Evolutionary conservation across 2,888 invertebrate species (phyloP).

Genomic region (Drosophila mercatorum): DNA sequence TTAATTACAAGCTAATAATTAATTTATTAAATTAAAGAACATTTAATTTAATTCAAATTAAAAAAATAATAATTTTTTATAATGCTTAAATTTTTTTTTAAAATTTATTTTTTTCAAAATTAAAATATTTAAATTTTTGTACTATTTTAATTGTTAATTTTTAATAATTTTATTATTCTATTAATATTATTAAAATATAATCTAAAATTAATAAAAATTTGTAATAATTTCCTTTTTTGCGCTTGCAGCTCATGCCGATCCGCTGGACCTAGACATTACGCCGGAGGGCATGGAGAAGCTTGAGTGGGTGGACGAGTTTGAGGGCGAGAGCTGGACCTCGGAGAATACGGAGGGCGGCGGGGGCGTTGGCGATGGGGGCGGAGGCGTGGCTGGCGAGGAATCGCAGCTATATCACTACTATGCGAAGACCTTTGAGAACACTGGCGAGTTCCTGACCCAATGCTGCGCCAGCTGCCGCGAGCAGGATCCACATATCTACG

Average conservation of each 20-base stretch:
- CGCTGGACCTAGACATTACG: slow-evolving; percentile 84
- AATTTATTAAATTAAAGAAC: too few relatives aligned
- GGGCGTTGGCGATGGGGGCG: slow-evolving; percentile 9
- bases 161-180: too few relatives aligned
- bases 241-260: slow-evolving; percentile 57
- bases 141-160: too few relatives aligned
- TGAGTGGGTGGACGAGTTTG: slow-evolving; percentile 91
- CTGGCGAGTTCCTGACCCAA: slow-evolving; percentile 85
- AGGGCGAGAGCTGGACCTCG: slow-evolving; percentile 71
- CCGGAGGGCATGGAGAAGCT: slow-evolving; percentile 88
- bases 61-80: too few relatives aligned
- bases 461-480: slow-evolving; percentile 79
- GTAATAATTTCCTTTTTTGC: too few relatives aligned
- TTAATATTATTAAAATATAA: too few relatives aligned
- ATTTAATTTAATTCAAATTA: too few relatives aligned
- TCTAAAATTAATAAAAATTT: too few relatives aligned
- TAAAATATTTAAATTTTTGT: too few relatives aligned
- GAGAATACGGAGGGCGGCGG: slow-evolving; percentile 14
- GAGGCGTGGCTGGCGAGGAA: slow-evolving; percentile 81
- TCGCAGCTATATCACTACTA: slow-evolving; percentile 88
- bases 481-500: slow-evolving; percentile 82
- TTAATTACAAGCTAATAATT: too few relatives aligned
- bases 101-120: too few relatives aligned
- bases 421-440: slow-evolving; percentile 90
- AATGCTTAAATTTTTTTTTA: not conserved